Evolutionary conservation across 1,140 invertebrate species (phyloP).

Genomic region (Hypothenemus hampei): DNA sequence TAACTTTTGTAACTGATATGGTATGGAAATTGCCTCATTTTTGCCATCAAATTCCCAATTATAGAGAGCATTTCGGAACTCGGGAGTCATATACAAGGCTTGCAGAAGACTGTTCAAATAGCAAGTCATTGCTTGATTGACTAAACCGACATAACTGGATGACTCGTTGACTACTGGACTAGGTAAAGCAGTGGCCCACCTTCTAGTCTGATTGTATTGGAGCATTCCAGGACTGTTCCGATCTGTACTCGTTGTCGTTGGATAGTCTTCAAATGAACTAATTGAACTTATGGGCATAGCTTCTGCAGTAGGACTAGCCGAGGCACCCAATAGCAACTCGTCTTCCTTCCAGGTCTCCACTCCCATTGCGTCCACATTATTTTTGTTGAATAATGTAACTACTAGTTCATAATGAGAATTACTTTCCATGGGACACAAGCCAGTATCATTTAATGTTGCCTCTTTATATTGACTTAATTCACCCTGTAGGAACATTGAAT

Average conservation of each 20-base stretch:
- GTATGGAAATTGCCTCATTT: conserved; percentile 69
- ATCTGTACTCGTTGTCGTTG: neutral
- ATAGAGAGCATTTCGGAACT: conserved; percentile 87
- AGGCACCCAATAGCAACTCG: conserved; percentile 51
- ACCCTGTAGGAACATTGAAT: conserved; percentile 40
- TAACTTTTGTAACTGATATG: conserved; percentile 82
- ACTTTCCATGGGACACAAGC: conserved; percentile 37
- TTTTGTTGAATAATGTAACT: conserved; percentile 35
- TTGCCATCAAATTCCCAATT: conserved; percentile 77
- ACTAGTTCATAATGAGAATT: conserved; percentile 21
- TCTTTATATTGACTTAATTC: conserved; percentile 43
- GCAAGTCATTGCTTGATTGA: conserved; percentile 94
- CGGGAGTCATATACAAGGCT: conserved; percentile 90
- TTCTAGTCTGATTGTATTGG: conserved; percentile 1
- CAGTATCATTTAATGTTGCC: conserved; percentile 46
- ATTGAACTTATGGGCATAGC: conserved; percentile 30
- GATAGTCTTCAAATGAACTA: conserved; percentile 13
- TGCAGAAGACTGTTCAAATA: conserved; percentile 89
- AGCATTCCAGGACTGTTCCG: neutral
- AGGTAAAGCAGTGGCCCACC: conserved; percentile 14
- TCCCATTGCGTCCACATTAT: conserved; percentile 32
- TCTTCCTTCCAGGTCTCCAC: conserved; percentile 45
- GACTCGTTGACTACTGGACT: conserved; percentile 23
- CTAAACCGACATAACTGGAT: conserved; percentile 73
- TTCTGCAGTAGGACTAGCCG: conserved; percentile 52